Percentiles rank a stretch among this genome's conserved stretches.
phyloP scores from a whole-genome alignment of 1,140 invertebrate species.

The Pseudomyrmex concolor region DNA sequence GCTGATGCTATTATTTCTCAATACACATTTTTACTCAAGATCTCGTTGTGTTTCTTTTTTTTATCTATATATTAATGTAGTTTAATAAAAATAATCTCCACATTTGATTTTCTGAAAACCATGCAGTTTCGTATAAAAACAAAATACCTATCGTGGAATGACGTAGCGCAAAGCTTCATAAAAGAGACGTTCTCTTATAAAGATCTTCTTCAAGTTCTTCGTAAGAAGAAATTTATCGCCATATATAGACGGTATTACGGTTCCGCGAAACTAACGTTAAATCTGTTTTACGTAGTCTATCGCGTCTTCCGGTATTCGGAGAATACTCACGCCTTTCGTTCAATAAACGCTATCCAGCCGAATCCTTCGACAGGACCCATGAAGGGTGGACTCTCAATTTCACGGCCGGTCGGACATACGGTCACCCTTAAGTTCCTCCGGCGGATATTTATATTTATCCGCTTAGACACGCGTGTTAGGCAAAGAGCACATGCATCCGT shows the following conservation, averaged over 20 bases:
- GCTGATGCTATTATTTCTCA: constrained; percentile 18
- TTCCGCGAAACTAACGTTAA: constrained; percentile 7
- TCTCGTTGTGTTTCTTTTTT: not conserved
- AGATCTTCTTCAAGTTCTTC: not conserved
- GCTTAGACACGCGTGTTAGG: constrained; percentile 69
- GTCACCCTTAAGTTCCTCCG: constrained; percentile 42
- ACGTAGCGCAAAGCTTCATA: not conserved
- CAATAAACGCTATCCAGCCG: constrained; percentile 28
- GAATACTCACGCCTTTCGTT: constrained; percentile 30
- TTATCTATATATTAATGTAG: not conserved
- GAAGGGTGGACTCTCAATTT: constrained; percentile 73
- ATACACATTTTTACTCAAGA: constrained; percentile 11
- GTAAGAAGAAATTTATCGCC: not conserved
- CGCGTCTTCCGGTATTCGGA: constrained; percentile 39
- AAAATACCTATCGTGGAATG: not conserved
- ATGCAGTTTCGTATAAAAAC: not conserved
- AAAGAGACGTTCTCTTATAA: too few species aligned
- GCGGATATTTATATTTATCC: constrained; percentile 75
- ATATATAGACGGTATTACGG: constrained; percentile 1
- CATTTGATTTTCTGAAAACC: not conserved
- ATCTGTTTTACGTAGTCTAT: not conserved
- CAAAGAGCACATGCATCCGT: constrained; percentile 50
- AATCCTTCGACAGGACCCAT: constrained; percentile 51
- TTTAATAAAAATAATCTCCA: too few species aligned
- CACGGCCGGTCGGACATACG: constrained; percentile 69